phyloP scores from a whole-genome alignment of 2,888 invertebrate genomes.

The Syritta pipiens region DNA sequence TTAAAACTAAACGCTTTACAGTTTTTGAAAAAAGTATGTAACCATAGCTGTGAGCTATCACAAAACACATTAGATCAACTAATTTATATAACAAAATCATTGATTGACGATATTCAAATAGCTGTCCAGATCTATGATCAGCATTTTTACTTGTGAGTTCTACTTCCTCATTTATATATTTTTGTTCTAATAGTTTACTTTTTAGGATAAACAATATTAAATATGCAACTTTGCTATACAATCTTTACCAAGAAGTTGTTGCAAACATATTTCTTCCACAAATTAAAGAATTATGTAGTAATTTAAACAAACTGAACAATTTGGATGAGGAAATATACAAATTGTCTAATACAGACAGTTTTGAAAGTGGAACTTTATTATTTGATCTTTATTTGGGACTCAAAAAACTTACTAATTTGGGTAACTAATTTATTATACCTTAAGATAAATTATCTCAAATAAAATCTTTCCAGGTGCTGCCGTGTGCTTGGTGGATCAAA shows the following conservation, averaged over 20 bases:
- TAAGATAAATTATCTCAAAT: neutral
- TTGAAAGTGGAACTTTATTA: constrained; percentile 2
- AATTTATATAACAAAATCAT: neutral
- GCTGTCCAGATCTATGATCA: constrained; percentile 3
- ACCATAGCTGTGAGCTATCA: neutral
- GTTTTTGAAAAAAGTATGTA: constrained; percentile 2
- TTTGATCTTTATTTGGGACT: constrained; percentile 28
- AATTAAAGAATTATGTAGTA: neutral
- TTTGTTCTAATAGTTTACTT: neutral
- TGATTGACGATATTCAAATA: constrained; percentile 11
- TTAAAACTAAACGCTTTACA: neutral
- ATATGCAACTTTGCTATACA: neutral
- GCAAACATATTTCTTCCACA: neutral
- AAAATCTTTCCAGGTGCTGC: constrained; percentile 8
- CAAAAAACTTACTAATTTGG: constrained; percentile 10
- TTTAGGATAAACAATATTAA: constrained; percentile 10
- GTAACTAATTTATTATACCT: neutral
- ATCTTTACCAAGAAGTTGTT: constrained; percentile 2
- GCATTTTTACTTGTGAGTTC: constrained; percentile 11
- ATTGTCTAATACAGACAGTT: neutral
- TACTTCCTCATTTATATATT: neutral
- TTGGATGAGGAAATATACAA: constrained; percentile 7
- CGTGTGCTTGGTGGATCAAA: neutral
- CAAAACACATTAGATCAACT: neutral
- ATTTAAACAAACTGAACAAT: constrained; percentile 1